Conservation (phyloP, 2,797 vertebrate species). For the Sternotherus odoratus region DNA sequence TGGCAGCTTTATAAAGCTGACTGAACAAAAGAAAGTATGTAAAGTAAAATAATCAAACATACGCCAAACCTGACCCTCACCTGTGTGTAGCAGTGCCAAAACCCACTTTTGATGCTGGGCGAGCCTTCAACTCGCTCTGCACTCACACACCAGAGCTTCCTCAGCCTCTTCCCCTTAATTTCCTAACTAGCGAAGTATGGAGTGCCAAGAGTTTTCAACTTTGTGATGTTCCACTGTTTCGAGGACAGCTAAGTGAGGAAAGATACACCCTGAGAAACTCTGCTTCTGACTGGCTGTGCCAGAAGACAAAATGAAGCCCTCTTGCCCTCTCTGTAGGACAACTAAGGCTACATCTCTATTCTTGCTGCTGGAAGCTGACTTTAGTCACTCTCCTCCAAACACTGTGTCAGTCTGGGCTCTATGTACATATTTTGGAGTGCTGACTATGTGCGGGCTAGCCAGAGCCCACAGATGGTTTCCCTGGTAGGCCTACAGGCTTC, state of each 20-base stretch:
- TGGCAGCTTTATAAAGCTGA: not conserved
- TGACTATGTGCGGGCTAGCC: not conserved
- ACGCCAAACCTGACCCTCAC: not conserved
- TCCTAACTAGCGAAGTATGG: not conserved
- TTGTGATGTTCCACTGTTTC: not conserved
- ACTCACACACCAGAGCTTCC: not conserved
- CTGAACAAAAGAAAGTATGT: not conserved
- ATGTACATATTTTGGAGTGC: too few species aligned
- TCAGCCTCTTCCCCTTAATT: not conserved
- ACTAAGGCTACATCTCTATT: not conserved
- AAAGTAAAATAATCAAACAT: not conserved
- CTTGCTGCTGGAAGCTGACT: not conserved
- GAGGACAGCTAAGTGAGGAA: not conserved
- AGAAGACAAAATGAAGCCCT: accelerated
- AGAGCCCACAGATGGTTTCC: not conserved
- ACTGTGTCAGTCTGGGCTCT: not conserved
- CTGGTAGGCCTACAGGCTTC: too few species aligned
- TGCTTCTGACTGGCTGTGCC: not conserved
- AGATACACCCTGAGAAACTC: not conserved
- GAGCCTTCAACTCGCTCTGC: not conserved
- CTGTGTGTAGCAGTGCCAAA: not conserved
- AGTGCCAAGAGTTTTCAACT: not conserved
- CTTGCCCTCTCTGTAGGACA: not conserved
- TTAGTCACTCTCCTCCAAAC: not conserved
- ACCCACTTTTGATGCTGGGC: not conserved